These are phyloP conservation scores for Euwallacea similis DNA, from an alignment of 1,140 invertebrate genomes.

Conservation along the genomic window DNA sequence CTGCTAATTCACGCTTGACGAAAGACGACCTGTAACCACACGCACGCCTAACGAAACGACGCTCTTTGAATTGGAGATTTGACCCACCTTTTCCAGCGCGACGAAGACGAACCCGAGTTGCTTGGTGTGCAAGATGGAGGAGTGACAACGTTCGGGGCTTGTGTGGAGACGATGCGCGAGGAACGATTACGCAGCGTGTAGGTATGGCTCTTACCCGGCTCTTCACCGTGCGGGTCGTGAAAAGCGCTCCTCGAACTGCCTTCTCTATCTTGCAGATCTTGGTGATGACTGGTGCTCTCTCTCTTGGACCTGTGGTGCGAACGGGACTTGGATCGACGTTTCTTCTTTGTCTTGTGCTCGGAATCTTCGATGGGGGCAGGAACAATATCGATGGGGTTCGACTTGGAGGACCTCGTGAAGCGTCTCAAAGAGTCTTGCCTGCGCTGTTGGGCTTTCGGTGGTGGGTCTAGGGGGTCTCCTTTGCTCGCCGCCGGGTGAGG, in stretches of 20 bases:
- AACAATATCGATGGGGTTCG: conserved; percentile 25
- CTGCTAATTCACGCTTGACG: conserved; percentile 45
- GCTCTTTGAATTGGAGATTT: conserved; percentile 24
- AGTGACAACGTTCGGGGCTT: no score
- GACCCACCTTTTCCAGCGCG: conserved; percentile 4
- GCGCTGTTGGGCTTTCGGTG: no score
- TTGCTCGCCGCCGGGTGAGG: background rate
- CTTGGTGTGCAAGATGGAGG: no score
- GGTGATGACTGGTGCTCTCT: background rate
- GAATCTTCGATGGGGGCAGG: conserved; percentile 17
- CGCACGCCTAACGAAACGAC: background rate
- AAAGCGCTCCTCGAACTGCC: background rate
- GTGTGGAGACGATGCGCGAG: no score
- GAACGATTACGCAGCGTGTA: background rate
- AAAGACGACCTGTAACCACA: conserved; percentile 6
- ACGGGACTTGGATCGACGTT: conserved; percentile 8
- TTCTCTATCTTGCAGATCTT: background rate
- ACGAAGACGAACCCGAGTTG: no score
- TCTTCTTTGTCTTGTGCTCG: conserved; percentile 14
- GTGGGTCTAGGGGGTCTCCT: no score
- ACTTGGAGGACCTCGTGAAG: conserved; percentile 16
- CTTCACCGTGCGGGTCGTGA: conserved; percentile 8
- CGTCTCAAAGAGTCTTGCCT: background rate
- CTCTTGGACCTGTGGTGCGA: background rate
- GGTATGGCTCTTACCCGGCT: background rate